phyloP scores from a whole-genome alignment of 1,140 invertebrate genomes.

The Tribolium castaneum region DNA sequence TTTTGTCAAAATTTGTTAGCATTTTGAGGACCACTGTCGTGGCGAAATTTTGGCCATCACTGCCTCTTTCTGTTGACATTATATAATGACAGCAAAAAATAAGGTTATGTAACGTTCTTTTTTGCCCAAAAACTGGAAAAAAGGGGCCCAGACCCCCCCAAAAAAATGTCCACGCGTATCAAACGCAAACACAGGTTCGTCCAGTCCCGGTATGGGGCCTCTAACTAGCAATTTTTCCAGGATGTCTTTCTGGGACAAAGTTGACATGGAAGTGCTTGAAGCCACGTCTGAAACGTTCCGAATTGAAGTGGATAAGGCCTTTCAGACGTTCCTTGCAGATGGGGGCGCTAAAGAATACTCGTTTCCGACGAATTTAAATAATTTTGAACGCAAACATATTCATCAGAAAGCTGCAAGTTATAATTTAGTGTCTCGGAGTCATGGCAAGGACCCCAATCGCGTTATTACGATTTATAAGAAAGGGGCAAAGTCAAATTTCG shows the following conservation, averaged over 20 bases:
- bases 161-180: neutral
- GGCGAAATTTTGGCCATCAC: too few species aligned
- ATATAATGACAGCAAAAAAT: constrained; percentile 4
- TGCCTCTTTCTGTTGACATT: neutral
- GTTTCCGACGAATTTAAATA: constrained; percentile 76
- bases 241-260: neutral
- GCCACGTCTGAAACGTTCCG: constrained; percentile 52
- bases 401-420: constrained; percentile 70
- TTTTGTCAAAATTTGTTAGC: neutral
- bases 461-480: constrained; percentile 76
- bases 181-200: constrained; percentile 4
- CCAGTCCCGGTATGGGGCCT: neutral
- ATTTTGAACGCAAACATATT: constrained; percentile 77
- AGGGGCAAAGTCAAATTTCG: constrained; percentile 70
- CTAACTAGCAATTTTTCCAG: neutral
- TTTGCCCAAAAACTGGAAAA: neutral
- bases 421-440: constrained; percentile 74
- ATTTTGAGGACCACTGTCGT: neutral
- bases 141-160: neutral
- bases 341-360: constrained; percentile 49
- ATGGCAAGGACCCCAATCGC: constrained; percentile 73
- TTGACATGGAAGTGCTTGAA: constrained; percentile 39
- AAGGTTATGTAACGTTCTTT: neutral
- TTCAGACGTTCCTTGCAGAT: constrained; percentile 49
- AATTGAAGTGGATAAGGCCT: constrained; percentile 53